Evolutionary conservation across 2,797 vertebrate genomes (phyloP).

Genomic region (Petrocephalus sullivani): DNA sequence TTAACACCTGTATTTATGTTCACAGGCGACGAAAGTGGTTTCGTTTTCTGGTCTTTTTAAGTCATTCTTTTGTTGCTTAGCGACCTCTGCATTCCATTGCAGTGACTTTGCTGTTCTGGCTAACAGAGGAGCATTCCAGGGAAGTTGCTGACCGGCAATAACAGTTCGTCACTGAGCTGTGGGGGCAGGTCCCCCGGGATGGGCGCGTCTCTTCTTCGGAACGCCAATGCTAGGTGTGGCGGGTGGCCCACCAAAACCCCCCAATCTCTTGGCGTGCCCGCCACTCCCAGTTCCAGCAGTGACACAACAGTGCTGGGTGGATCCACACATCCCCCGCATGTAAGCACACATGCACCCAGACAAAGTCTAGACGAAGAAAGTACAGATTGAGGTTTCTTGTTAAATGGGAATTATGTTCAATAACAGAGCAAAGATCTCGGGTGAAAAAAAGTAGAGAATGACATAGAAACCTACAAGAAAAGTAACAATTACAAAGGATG

Average conservation of each 20-base stretch:
- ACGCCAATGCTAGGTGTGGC: conserved; percentile 12
- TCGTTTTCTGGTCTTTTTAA: conserved; percentile 62
- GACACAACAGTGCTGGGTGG: conserved; percentile 17
- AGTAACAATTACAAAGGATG: background rate
- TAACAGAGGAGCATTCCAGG: conserved; percentile 59
- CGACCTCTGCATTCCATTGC: conserved; percentile 62
- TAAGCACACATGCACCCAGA: background rate
- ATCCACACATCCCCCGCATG: background rate
- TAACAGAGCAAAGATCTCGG: background rate
- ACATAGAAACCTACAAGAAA: background rate
- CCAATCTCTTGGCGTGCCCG: conserved; percentile 23
- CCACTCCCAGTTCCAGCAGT: conserved; percentile 11
- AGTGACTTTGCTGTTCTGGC: conserved; percentile 60
- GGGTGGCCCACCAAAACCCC: conserved; percentile 3
- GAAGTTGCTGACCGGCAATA: conserved; percentile 66
- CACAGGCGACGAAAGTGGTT: conserved; percentile 4
- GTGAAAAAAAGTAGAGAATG: background rate
- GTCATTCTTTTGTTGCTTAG: conserved; percentile 55
- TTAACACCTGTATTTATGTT: background rate
- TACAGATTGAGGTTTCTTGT: background rate
- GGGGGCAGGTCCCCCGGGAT: conserved; percentile 1
- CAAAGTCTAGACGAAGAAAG: background rate
- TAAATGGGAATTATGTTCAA: background rate
- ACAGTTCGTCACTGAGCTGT: conserved; percentile 40
- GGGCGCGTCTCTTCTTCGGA: background rate